Evolutionary conservation across 2,797 vertebrate species (phyloP).

Genomic region (Tinamus major): DNA sequence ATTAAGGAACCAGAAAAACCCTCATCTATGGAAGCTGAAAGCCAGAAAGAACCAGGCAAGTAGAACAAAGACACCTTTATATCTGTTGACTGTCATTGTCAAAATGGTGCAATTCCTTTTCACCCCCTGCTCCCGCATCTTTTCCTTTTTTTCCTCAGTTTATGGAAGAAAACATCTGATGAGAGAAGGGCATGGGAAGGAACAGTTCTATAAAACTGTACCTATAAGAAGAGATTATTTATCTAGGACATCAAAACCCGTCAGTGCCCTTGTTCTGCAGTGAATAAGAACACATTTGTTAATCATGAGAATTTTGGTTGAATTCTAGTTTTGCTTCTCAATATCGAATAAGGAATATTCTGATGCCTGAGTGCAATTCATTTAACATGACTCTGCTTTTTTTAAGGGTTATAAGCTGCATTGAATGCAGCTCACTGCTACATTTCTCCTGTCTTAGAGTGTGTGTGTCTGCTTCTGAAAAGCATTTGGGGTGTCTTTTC

Average conservation of each 20-base stretch:
- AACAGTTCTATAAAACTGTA: not conserved
- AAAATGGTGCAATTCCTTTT: not conserved
- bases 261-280: not conserved
- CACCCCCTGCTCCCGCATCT: not conserved
- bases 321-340: not conserved
- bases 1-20: conserved; percentile 67
- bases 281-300: not conserved
- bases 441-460: not conserved
- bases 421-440: not conserved
- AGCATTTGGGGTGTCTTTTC: not conserved
- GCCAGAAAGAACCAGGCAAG: conserved; percentile 79
- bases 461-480: not conserved
- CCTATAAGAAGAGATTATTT: not conserved
- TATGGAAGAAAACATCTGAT: not conserved
- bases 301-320: not conserved
- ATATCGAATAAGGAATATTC: not conserved
- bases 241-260: not conserved
- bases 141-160: not conserved
- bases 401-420: too few species aligned
- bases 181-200: not conserved
- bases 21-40: conserved; percentile 24
- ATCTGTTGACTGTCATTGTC: not conserved
- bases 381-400: not conserved
- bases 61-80: not conserved
- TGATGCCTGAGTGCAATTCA: not conserved